A percentile compares a stretch with the other conserved stretches of the same genome.
These are phyloP conservation scores for Exaiptasia diaphana DNA, from an alignment of 64 coral and sea anemone species.

Conservation along the genomic window DNA sequence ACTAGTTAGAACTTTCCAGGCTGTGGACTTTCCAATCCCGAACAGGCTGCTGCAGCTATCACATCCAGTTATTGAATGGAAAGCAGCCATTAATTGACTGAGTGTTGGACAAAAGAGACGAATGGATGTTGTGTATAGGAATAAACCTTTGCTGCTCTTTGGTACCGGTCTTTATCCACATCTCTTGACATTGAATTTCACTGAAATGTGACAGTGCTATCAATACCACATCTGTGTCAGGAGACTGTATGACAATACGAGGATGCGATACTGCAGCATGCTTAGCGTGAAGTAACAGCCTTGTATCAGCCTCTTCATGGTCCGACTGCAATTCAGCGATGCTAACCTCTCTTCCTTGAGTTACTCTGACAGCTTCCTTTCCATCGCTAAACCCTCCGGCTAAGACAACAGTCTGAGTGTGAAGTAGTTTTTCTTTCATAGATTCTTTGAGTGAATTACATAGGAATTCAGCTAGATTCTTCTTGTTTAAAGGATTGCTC, in stretches of 20 bases:
- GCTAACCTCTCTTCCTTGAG: not conserved
- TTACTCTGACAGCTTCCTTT: not conserved
- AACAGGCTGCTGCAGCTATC: slow-evolving; percentile 38
- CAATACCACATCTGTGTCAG: slow-evolving; percentile 22
- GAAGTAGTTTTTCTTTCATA: no score
- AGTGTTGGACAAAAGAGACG: no score
- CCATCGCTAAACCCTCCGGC: slow-evolving; percentile 16
- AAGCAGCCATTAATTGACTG: no score
- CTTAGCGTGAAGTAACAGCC: slow-evolving; percentile 9
- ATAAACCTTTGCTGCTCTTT: not conserved
- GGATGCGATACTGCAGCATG: not conserved
- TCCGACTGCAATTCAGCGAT: not conserved
- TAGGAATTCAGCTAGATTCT: slow-evolving; percentile 4
- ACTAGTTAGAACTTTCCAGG: slow-evolving; percentile 29
- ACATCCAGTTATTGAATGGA: slow-evolving; percentile 55
- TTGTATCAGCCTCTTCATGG: slow-evolving; percentile 25
- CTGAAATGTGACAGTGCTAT: not conserved
- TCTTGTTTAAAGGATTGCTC: slow-evolving; percentile 32
- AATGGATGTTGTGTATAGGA: not conserved
- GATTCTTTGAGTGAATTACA: no score
- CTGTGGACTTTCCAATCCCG: slow-evolving; percentile 47
- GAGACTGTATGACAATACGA: slow-evolving; percentile 27
- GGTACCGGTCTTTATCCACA: not conserved
- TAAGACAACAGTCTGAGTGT: not conserved
- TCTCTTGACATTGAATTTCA: not conserved